Percentiles rank a stretch among this genome's conserved stretches.
Conservation (phyloP, 2,113 vertebrate genomes). For the Casuarius casuarius region DNA sequence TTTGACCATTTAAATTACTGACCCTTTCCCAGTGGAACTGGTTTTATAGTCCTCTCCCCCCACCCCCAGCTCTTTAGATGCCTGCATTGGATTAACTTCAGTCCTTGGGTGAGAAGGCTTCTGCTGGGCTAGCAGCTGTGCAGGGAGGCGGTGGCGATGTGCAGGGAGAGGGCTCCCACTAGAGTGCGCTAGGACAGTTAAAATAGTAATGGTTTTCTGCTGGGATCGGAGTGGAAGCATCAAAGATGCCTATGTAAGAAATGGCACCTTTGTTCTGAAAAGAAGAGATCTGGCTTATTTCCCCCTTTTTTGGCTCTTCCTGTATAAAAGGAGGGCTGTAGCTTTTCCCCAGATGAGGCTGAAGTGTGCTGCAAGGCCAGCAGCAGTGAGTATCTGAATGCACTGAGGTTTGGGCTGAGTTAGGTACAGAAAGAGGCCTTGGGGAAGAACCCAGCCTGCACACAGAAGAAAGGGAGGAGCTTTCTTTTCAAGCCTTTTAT, state of each 20-base stretch:
- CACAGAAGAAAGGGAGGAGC: not conserved
- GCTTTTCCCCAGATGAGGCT: not conserved
- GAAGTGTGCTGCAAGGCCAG: not conserved
- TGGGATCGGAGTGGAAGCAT: not conserved
- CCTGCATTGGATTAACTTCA: fast-evolving
- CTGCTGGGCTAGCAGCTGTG: not conserved
- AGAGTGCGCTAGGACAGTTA: constrained; percentile 42
- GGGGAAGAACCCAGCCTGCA: not conserved
- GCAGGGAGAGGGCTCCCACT: not conserved
- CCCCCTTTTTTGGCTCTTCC: not conserved
- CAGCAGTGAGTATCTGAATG: not conserved
- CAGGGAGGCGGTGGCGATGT: not conserved
- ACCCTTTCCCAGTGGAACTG: not conserved
- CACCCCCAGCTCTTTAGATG: no score
- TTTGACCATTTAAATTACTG: not conserved
- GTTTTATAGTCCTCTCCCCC: not conserved
- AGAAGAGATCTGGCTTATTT: not conserved
- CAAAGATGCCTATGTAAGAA: not conserved
- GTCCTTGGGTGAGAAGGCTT: not conserved
- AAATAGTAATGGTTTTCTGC: not conserved
- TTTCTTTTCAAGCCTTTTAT: not conserved
- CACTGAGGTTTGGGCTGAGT: not conserved
- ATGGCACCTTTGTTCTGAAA: not conserved
- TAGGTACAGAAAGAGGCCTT: not conserved
- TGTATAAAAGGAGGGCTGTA: not conserved